Percentiles rank a stretch among this genome's conserved stretches.
Evolutionary conservation across 2,888 invertebrate species (phyloP).

Genomic region (Yponomeuta evonymella): DNA sequence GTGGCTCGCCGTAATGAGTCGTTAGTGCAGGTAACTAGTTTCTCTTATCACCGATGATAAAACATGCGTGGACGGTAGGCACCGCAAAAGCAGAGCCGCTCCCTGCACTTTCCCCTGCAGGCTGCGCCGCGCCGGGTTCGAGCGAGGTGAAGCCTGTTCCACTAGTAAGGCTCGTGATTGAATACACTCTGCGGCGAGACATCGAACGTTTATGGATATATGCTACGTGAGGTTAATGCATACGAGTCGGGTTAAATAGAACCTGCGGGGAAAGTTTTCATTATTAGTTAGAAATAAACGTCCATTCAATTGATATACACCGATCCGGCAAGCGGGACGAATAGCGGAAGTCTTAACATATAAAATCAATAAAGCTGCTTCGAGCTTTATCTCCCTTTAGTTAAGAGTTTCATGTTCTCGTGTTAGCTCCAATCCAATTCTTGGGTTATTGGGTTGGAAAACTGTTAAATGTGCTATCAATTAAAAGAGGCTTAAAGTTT

Average conservation of each 20-base stretch:
- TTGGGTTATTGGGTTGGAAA: constrained; percentile 12
- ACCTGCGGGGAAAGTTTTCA: constrained; percentile 44
- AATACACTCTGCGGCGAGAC: constrained; percentile 46
- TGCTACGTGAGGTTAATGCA: constrained; percentile 53
- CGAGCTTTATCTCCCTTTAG: background rate
- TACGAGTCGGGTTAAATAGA: constrained; percentile 45
- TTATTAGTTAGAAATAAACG: constrained; percentile 28
- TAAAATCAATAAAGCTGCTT: background rate
- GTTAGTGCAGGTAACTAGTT: constrained; percentile 48
- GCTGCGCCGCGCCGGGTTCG: constrained; percentile 34
- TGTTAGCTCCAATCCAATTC: background rate
- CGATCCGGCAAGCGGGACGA: constrained; percentile 16
- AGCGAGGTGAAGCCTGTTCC: constrained; percentile 53
- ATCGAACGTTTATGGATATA: constrained; percentile 47
- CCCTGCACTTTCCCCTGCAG: constrained; percentile 61
- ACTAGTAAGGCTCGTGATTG: constrained; percentile 45
- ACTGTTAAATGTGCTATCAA: constrained; percentile 9
- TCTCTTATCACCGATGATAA: constrained; percentile 71
- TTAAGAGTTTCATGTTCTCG: background rate
- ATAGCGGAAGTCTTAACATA: constrained; percentile 19
- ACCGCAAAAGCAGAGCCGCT: constrained; percentile 39
- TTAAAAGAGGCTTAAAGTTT: constrained; percentile 33
- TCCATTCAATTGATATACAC: constrained; percentile 18
- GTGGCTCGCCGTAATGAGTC: constrained; percentile 45
- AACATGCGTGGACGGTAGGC: constrained; percentile 53